These are phyloP conservation scores for Scomber scombrus DNA, from an alignment of 2,113 vertebrate species.

Conservation along the genomic window DNA sequence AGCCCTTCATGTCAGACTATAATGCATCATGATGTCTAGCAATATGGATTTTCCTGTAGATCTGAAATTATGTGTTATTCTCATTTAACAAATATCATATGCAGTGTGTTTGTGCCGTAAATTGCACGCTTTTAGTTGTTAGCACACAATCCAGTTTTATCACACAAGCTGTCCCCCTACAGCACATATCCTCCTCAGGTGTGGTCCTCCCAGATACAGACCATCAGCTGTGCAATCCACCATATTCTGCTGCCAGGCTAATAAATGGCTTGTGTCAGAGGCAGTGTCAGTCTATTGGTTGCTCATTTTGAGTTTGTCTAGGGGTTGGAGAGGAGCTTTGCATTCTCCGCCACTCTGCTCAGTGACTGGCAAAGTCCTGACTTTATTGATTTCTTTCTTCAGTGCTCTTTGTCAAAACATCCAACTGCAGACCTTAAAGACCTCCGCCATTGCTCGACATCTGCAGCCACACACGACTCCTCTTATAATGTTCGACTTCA, in stretches of 20 bases:
- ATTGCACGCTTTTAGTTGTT: constrained; percentile 42
- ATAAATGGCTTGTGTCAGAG: constrained; percentile 97
- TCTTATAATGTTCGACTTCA: constrained; percentile 56
- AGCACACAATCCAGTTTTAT: constrained; percentile 12
- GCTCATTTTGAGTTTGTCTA: constrained; percentile 95
- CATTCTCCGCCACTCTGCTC: constrained; percentile 74
- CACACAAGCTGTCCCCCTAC: constrained; percentile 22
- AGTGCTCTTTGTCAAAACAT: constrained; percentile 99
- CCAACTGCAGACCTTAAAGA: constrained; percentile 95
- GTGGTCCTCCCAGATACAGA: constrained; percentile 78
- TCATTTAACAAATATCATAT: background rate
- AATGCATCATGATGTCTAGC: background rate
- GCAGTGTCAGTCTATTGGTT: constrained; percentile 94
- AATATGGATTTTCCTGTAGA: constrained; percentile 47
- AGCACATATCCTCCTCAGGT: constrained; percentile 66
- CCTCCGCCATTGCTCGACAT: constrained; percentile 89
- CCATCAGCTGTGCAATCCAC: constrained; percentile 80
- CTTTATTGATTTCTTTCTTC: constrained; percentile 98
- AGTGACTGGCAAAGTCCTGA: constrained; percentile 82
- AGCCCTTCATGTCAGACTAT: constrained; percentile 23
- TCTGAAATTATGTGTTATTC: constrained; percentile 18
- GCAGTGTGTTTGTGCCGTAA: background rate
- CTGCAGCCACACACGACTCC: constrained; percentile 76
- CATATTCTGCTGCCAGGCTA: constrained; percentile 85
- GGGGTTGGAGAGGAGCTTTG: constrained; percentile 80